A percentile compares a stretch with the other conserved stretches of the same genome.
phyloP scores from a whole-genome alignment of 1,140 invertebrate species.

The Neuroterus valhalla region DNA sequence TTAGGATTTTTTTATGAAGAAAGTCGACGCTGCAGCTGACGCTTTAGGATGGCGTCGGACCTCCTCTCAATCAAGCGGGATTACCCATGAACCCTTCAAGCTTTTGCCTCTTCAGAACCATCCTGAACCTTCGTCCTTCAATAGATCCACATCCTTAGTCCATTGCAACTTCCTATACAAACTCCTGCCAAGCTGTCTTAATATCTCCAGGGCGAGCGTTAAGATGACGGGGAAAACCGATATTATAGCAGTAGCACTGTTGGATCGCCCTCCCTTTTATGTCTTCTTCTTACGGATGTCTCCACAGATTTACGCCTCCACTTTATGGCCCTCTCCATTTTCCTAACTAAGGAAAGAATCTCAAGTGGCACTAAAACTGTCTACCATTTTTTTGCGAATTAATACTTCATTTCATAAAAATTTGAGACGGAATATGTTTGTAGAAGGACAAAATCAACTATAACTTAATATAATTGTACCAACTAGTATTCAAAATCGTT shows the following conservation, averaged over 20 bases:
- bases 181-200: slow-evolving; percentile 25
- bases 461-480: no score
- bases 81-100: background rate
- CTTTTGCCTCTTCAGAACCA: background rate
- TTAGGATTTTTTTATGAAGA: background rate
- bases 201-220: slow-evolving; percentile 14
- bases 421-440: no score
- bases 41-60: background rate
- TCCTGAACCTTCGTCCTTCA: background rate
- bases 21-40: slow-evolving; percentile 18
- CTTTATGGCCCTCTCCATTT: no score
- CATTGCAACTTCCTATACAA: slow-evolving; percentile 21
- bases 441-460: no score
- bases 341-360: no score
- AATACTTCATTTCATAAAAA: no score
- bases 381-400: no score
- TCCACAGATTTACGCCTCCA: no score
- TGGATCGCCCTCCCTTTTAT: background rate
- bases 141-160: slow-evolving; percentile 1
- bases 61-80: slow-evolving; percentile 26
- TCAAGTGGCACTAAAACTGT: no score
- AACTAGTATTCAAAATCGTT: no score
- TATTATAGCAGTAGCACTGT: slow-evolving; percentile 4
- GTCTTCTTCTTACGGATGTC: no score
- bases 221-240: slow-evolving; percentile 13